Base-by-base conservation (phyloP, 2,888 invertebrate species). In the Leptinotarsa haldemani region DNA sequence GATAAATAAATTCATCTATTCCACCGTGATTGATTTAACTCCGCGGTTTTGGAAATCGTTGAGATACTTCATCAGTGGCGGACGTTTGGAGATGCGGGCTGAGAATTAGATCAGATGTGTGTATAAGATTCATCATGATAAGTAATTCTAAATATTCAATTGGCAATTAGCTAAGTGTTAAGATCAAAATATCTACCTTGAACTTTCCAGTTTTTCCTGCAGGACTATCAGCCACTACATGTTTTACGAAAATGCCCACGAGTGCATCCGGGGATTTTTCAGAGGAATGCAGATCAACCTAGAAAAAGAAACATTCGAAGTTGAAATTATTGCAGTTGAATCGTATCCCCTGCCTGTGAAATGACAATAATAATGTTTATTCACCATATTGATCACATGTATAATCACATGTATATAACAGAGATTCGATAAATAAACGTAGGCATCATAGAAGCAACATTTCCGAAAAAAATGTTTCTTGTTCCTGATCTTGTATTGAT, bases 211-310 rank as follows among this genome's bases (percentile, higher is more conserved):
- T 94, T 82, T 92, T 90, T 66, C 97, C 97, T 0, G 99, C 99
- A 0, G 99, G 98, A 88, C 97, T 97, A 77, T 96, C 94, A 1
- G 96, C 93, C 16, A 98, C 92, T 0, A 99, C 98, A 84, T 97
- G 97, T 88, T 99, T 99, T 85, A 99, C 97, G 87, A 99, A 99
- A 85, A 99, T 98, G 7, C 99, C 99, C 73, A 97, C 94, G 80
- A 98, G 92, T 70, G 94, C 93, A 78, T 85, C 86, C 4, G 81
- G 82, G 18, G 82, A 74, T 56, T 92, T 56, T 89, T 70, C 92
- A 90, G 77, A 90, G 73, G 93, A 91, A 82, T 92, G 93, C 80
- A 95, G 90, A 84, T 96, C 94, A 71, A 94, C 94, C 93, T 94
- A 40, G 40, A 3, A 40, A 40, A 40, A 40, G 7, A 9, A 12